Base-by-base conservation (phyloP, 2,113 vertebrate genomes). In the Lepidothrix coronata region DNA sequence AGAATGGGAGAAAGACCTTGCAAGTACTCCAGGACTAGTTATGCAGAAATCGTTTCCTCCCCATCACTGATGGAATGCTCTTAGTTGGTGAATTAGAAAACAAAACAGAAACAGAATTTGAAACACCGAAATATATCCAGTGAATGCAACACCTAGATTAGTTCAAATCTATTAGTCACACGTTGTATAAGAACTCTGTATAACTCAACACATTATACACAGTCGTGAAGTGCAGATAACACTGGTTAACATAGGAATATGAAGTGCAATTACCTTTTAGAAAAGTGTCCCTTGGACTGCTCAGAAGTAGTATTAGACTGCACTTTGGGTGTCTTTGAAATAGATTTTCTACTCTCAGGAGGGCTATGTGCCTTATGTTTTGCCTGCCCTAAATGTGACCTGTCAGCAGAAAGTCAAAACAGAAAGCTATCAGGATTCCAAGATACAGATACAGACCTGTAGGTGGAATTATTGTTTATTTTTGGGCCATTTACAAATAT, bases 281-380 rank as follows among this genome's bases (percentile, higher is more conserved):
- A 99, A 98, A 99, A 98, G 98, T 99, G 98, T 98, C 99, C 99
- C 98, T 98, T 99, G 98, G 99, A 98, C 97, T 99, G 99, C 97
- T 99, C 99, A 98, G 99, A 97, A 98, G 99, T 98, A 98, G 99
- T 99, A 98, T 98, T 99, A 99, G 99, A 98, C 97, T 99, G 98
- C 98, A 99, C 98, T 99, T 99, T 99, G 98, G 99, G 98, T 99
- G 99, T 98, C 98, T 99, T 99, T 98, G 99, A 99, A 98, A 99
- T 98, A 98, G 98, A 98, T 99, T 99, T 99, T 99, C 98, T 99
- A 99, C 98, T 99, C 98, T 99, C 99, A 98, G 99, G 98, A 98
- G 98, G 99, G 98, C 98, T 99, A 99, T 98, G 99, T 98, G 99
- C 98, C 98, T 99, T 99, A 98, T 99, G 98, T 98, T 99, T 99